Evolutionary conservation across 1,140 invertebrate species (phyloP).

Genomic region (Rhysida immarginata): DNA sequence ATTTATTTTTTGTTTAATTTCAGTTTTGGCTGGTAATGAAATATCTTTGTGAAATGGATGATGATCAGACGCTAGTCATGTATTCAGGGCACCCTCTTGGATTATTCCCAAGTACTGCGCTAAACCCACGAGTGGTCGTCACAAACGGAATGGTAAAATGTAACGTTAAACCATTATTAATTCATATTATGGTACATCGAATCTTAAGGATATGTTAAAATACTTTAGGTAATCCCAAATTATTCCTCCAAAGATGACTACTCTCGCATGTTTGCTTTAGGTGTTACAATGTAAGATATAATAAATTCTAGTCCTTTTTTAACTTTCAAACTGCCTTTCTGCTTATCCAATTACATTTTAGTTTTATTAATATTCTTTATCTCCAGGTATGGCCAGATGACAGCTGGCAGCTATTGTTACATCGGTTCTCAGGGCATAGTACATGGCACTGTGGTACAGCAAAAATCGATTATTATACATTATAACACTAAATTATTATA

Average conservation of each 20-base stretch:
- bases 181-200: too few relatives aligned
- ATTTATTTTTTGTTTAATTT: constrained; percentile 9
- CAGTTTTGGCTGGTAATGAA: constrained; percentile 47
- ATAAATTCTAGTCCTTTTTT: neutral
- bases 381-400: constrained; percentile 37
- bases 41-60: constrained; percentile 42
- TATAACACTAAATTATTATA: too few relatives aligned
- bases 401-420: constrained; percentile 50
- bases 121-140: constrained; percentile 44
- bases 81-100: constrained; percentile 52
- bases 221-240: constrained; percentile 42
- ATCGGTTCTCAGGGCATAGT: constrained; percentile 57
- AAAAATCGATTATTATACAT: too few relatives aligned
- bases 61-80: constrained; percentile 45
- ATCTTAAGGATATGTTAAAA: too few relatives aligned
- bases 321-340: too few relatives aligned
- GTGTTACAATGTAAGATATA: constrained; percentile 40
- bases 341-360: too few relatives aligned
- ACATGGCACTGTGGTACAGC: constrained; percentile 51
- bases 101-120: constrained; percentile 39
- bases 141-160: constrained; percentile 53
- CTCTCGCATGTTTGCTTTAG: constrained; percentile 43
- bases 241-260: constrained; percentile 40
- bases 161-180: too few relatives aligned
- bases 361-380: neutral